Conservation (phyloP, 2,888 invertebrate genomes). For the Drosophila mayaguana region DNA sequence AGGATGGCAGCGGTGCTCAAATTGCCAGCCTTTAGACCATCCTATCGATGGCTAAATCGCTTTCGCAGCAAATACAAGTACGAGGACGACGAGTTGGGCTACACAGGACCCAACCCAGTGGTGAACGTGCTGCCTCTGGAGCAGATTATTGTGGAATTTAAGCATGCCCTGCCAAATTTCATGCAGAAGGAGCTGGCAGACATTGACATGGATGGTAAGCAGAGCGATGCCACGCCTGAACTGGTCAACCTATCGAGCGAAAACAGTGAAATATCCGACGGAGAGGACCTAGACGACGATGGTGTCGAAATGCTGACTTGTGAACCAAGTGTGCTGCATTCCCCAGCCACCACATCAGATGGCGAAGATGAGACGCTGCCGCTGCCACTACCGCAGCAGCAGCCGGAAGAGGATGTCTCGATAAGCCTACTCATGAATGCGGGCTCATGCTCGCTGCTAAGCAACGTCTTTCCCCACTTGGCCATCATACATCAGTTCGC, state of each 20-base stretch:
- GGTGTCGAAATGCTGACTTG: slow-evolving; percentile 65
- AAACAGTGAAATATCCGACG: slow-evolving; percentile 64
- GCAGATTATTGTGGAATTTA: slow-evolving; percentile 83
- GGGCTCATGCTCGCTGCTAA: slow-evolving; percentile 63
- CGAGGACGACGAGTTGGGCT: slow-evolving; percentile 76
- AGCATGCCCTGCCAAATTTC: slow-evolving; percentile 81
- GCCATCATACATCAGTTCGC: slow-evolving; percentile 83
- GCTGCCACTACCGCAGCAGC: slow-evolving; percentile 14
- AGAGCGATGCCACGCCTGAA: slow-evolving; percentile 20
- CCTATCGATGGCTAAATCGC: slow-evolving; percentile 82
- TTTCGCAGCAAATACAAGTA: slow-evolving; percentile 83
- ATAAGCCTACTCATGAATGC: slow-evolving; percentile 48
- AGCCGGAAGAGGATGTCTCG: slow-evolving; percentile 26
- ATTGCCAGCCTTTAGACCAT: slow-evolving; percentile 80
- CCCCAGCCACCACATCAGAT: slow-evolving; percentile 53
- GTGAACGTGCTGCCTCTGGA: slow-evolving; percentile 77
- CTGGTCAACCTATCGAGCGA: slow-evolving; percentile 63
- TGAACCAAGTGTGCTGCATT: slow-evolving; percentile 53
- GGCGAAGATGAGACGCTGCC: slow-evolving; percentile 35
- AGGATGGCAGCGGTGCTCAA: slow-evolving; percentile 83
- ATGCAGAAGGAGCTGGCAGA: slow-evolving; percentile 83
- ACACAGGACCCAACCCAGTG: slow-evolving; percentile 54
- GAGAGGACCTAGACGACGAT: slow-evolving; percentile 49
- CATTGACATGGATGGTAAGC: slow-evolving; percentile 49
- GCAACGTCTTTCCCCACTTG: slow-evolving; percentile 81